Conservation (phyloP, 1,140 invertebrate species). For the Bombyx mori region ASM3026992v2 NC_085131.1:8245501-8246000, state of each 20-base stretch:
- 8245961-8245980: slow-evolving; percentile 1
- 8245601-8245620: background rate
- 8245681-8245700: background rate
- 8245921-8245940: background rate
- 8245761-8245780: no score
- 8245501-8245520: slow-evolving; percentile 3
- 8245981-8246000: slow-evolving; percentile 1
- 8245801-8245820: no score
- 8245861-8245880: background rate
- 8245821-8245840: background rate
- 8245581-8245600: background rate
- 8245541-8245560: background rate
- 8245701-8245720: no score
- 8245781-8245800: no score
- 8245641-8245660: background rate
- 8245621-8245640: background rate
- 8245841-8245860: background rate
- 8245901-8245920: background rate
- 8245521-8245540: background rate
- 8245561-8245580: no score
- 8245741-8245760: no score
- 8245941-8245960: background rate
- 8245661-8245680: background rate
- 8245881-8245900: background rate
- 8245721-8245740: no score